These are phyloP conservation scores for Acrocephalus scirpaceus DNA, from an alignment of 2,797 vertebrate genomes.

Conservation along the genomic window DNA sequence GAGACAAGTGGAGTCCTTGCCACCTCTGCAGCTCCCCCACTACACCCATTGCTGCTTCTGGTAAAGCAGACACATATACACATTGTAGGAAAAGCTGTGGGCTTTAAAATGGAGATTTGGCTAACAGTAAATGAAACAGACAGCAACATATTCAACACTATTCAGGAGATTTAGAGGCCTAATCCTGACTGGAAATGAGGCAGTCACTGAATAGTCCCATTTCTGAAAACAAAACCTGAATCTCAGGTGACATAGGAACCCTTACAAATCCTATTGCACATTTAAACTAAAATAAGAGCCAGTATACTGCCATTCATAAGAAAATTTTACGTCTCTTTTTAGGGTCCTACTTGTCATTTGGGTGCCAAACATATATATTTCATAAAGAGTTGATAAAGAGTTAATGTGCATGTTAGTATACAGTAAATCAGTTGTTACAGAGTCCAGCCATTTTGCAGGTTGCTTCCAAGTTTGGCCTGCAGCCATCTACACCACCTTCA, in stretches of 20 bases:
- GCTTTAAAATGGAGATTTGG: background rate
- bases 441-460: background rate
- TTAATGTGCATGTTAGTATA: background rate
- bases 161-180: background rate
- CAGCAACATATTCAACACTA: background rate
- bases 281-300: background rate
- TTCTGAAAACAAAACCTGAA: background rate
- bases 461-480: constrained; percentile 8
- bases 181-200: background rate
- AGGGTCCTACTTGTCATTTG: background rate
- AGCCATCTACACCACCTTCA: background rate
- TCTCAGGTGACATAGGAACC: background rate
- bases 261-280: background rate
- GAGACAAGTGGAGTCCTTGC: background rate
- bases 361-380: background rate
- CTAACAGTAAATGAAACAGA: background rate
- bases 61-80: background rate
- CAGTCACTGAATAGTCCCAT: background rate
- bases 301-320: background rate
- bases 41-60: accelerated
- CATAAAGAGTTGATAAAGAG: constrained; percentile 9
- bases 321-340: background rate
- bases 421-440: background rate
- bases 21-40: accelerated
- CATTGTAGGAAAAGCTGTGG: background rate